Percentiles rank a stretch among this genome's conserved stretches.
Evolutionary conservation across 1,140 invertebrate genomes (phyloP).

Genomic region (Druon quercuslanigerum): DNA sequence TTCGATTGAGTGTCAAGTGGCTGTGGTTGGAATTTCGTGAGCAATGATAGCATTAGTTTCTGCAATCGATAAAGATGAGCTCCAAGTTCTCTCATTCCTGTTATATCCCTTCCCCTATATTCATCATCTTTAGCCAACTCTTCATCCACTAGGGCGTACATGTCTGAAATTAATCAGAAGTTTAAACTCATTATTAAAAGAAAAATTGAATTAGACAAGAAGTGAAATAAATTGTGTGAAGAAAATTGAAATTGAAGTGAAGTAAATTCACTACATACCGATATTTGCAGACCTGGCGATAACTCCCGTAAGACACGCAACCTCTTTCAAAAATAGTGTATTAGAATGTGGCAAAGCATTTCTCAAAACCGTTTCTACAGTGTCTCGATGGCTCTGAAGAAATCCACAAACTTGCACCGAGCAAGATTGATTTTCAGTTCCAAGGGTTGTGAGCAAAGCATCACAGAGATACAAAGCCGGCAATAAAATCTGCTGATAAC

Average conservation of each 20-base stretch:
- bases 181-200: background rate
- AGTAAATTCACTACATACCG: constrained; percentile 69
- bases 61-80: constrained; percentile 80
- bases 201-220: background rate
- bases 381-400: constrained; percentile 87
- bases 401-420: constrained; percentile 87
- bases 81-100: constrained; percentile 76
- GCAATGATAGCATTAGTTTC: constrained; percentile 82
- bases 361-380: constrained; percentile 85
- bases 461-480: constrained; percentile 88
- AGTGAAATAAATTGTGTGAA: too few species aligned
- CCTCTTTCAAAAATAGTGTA: constrained; percentile 79
- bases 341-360: constrained; percentile 80
- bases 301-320: constrained; percentile 85
- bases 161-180: constrained; percentile 56
- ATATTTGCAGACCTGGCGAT: constrained; percentile 85
- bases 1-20: constrained; percentile 43
- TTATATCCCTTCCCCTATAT: constrained; percentile 64
- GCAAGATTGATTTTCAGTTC: constrained; percentile 87
- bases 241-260: too few species aligned
- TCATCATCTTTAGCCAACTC: constrained; percentile 61
- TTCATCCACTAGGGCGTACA: constrained; percentile 72
- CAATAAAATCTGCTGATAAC: constrained; percentile 88
- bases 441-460: constrained; percentile 87
- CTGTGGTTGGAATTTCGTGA: constrained; percentile 79